Evolutionary conservation across 2,113 vertebrate genomes (phyloP).

Genomic region (Oreochromis tanganicae): DNA sequence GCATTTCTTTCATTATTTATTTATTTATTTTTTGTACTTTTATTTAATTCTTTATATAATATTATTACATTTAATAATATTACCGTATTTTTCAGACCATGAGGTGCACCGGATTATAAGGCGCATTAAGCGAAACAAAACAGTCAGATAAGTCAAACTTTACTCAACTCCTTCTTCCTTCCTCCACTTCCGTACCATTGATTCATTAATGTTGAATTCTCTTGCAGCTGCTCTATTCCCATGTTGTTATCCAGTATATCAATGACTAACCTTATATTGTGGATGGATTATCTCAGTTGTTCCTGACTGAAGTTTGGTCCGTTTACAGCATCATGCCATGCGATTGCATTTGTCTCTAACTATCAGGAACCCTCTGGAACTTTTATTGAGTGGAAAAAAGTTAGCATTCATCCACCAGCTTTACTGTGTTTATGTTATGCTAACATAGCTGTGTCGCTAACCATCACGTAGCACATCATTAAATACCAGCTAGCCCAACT

Average conservation of each 20-base stretch:
- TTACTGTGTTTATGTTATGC: no score
- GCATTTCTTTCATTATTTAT: background rate
- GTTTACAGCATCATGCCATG: no score
- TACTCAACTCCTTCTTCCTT: background rate
- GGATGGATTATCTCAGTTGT: background rate
- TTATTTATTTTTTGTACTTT: background rate
- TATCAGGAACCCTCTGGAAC: no score
- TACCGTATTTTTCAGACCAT: background rate
- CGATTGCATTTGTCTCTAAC: no score
- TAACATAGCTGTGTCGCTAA: no score
- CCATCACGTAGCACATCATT: no score
- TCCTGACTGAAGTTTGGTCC: background rate
- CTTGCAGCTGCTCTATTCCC: background rate
- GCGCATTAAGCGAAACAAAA: no score
- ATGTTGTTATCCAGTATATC: background rate
- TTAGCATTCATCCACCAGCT: no score
- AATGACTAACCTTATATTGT: background rate
- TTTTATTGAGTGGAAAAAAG: no score
- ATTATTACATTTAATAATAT: background rate
- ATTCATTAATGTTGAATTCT: background rate
- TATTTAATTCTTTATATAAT: background rate
- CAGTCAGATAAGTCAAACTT: background rate
- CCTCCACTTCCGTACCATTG: background rate
- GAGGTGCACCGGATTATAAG: no score
- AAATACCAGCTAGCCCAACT: no score